Evolutionary conservation across 2,113 vertebrate genomes (phyloP).

Genomic region (Thalassarche chlororhynchos): DNA sequence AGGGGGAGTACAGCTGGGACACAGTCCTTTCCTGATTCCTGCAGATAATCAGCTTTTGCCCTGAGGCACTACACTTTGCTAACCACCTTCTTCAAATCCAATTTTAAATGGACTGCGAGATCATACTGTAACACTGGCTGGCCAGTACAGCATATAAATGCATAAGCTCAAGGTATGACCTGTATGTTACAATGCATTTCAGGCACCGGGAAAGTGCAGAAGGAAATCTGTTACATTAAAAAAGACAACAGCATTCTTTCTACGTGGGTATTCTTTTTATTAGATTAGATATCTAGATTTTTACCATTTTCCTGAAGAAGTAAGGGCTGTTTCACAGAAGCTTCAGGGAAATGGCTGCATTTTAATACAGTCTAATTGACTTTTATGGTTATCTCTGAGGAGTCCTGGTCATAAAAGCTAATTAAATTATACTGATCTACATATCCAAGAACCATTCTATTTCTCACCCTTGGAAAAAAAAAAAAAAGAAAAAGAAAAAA

Average conservation of each 20-base stretch:
- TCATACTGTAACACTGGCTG: background rate
- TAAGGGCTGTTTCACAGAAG: conserved; percentile 39
- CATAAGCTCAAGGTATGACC: background rate
- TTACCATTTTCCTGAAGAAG: conserved; percentile 6
- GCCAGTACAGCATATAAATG: background rate
- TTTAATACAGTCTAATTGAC: conserved; percentile 74
- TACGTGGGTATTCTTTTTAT: background rate
- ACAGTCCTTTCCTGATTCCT: background rate
- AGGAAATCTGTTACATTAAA: background rate
- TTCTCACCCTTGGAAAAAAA: conserved; percentile 30
- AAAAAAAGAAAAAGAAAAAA: background rate
- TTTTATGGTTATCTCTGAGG: conserved; percentile 71
- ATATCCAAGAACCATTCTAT: conserved; percentile 65
- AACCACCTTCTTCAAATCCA: conserved; percentile 28
- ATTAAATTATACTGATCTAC: conserved; percentile 78
- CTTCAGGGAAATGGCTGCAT: conserved; percentile 64
- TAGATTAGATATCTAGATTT: background rate
- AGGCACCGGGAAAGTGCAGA: background rate
- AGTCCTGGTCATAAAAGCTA: conserved; percentile 75
- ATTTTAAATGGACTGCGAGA: background rate
- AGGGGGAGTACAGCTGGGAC: background rate
- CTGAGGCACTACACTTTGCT: conserved; percentile 5
- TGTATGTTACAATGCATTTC: background rate
- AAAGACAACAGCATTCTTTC: background rate
- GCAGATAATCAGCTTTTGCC: conserved; percentile 11